Evolutionary conservation across 1,140 invertebrate species (phyloP).

Genomic region (Pachyrhynchus sulphureomaculatus): DNA sequence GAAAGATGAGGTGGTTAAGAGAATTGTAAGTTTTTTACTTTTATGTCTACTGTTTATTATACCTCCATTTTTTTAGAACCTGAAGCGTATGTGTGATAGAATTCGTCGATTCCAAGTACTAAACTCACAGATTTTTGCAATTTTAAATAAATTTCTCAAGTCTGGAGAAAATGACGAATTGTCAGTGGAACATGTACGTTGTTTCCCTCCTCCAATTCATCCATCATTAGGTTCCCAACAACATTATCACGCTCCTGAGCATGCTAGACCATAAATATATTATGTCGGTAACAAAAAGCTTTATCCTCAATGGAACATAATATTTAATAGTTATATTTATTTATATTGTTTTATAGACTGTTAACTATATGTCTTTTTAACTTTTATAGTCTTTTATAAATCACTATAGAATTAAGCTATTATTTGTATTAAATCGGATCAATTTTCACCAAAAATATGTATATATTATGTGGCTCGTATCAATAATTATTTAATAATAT

Average conservation of each 20-base stretch:
- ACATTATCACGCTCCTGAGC: conserved; percentile 64
- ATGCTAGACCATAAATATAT: conserved; percentile 51
- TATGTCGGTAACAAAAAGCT: neutral
- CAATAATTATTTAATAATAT: conserved; percentile 1
- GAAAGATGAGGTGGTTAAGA: conserved; percentile 94
- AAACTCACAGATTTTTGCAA: conserved; percentile 98
- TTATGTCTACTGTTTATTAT: neutral
- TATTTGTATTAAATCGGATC: conserved; percentile 10
- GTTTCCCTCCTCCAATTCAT: conserved; percentile 93
- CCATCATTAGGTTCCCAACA: conserved; percentile 63
- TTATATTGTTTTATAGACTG: conserved; percentile 31
- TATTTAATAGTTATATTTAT: conserved; percentile 24
- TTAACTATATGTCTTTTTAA: conserved; percentile 26
- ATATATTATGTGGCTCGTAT: neutral
- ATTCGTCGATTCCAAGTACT: conserved; percentile 97
- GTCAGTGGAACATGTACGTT: conserved; percentile 94
- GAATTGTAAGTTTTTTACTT: conserved; percentile 77
- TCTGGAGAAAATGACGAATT: conserved; percentile 79
- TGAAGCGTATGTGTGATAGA: conserved; percentile 96
- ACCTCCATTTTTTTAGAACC: conserved; percentile 67
- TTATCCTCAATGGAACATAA: neutral
- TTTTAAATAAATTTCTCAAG: conserved; percentile 94
- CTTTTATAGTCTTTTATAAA: conserved; percentile 32
- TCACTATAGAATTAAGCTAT: conserved; percentile 7
- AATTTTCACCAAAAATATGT: neutral